Percentiles rank a stretch among this genome's conserved stretches.
Conservation (phyloP, 2,797 vertebrate species). For the Rhinichthys osculus region DNA sequence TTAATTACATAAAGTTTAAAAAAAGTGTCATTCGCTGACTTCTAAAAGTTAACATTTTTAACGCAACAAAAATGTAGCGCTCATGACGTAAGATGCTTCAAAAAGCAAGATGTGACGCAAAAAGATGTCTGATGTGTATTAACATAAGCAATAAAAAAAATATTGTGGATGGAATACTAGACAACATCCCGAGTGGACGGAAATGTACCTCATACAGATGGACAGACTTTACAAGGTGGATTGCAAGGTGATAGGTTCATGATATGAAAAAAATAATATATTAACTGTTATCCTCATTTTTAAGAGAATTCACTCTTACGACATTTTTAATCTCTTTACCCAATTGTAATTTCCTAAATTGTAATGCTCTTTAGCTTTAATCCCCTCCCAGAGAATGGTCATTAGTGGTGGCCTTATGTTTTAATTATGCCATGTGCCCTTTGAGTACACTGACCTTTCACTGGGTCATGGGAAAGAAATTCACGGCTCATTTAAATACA, state of each 20-base stretch:
- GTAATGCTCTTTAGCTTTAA: constrained; percentile 46
- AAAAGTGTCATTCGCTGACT: not conserved
- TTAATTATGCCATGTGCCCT: constrained; percentile 58
- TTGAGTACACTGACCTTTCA: constrained; percentile 51
- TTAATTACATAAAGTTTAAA: not conserved
- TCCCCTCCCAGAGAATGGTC: constrained; percentile 50
- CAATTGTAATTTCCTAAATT: constrained; percentile 45
- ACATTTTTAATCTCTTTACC: constrained; percentile 20
- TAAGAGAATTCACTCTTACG: constrained; percentile 17
- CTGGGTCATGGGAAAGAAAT: constrained; percentile 35
- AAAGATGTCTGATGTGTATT: not conserved
- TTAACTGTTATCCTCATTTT: not conserved
- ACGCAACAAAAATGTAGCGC: not conserved
- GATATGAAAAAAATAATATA: not conserved
- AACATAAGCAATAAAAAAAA: not conserved
- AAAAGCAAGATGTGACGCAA: not conserved
- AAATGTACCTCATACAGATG: not conserved
- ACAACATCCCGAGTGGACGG: not conserved
- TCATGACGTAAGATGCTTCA: not conserved
- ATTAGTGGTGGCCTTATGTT: constrained; percentile 51
- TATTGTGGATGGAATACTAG: not conserved
- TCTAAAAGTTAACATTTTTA: not conserved
- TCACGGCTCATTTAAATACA: constrained; percentile 51
- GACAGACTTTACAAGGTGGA: not conserved
- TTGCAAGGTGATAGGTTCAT: not conserved